Evolutionary conservation across 1,140 invertebrate species (phyloP), one percentile per base, ranked within the genome.

Genomic region (Centruroides sculpturatus): DNA sequence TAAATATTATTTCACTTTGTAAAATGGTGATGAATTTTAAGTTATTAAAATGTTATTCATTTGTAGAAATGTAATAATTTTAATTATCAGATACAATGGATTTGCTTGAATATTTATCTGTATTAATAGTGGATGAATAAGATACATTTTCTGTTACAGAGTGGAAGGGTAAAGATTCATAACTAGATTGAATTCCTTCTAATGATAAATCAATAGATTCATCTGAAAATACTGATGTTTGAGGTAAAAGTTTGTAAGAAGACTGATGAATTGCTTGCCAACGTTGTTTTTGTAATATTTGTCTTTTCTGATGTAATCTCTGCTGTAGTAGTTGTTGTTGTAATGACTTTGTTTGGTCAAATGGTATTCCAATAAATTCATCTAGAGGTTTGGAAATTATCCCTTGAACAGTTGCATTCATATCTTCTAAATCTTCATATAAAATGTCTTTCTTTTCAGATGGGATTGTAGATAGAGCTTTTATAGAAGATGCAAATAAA

Each of bases 251-350:
- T 70, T 86, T 87, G 71, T 87, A 87, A 52, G 85, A 86, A 56
- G 84, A 82, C 67, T 88, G 85, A 1, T 85, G 72, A 13, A 87
- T 76, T 77, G 89, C 84, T 64, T 85, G 84, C 55, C 83, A 75
- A 34, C 84, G 74, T 69, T 88, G 86, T 71, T 87, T 88, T 70
- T 89, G 85, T 49, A 88, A 78, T 41, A 85, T 80, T 70, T 88
- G 86, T 5, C 86, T 76, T 71, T 89, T 88, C 65, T 88, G 85
- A 71, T 89, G 85, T 61, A 88, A 71, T 51, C 85, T 75, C 66
- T 87, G 85, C 66, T 87, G 85, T 75, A 88, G 81, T 23, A 87
- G 72, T 64, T 86, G 85, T 60, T 82, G 81, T 68, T 88, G 85
- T 35, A 86, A 71, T 3, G 82, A 80, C 52, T 60, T 71, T n/a